Base-by-base conservation (phyloP, 2,797 vertebrate genomes). In the Etheostoma nigrum region DNA sequence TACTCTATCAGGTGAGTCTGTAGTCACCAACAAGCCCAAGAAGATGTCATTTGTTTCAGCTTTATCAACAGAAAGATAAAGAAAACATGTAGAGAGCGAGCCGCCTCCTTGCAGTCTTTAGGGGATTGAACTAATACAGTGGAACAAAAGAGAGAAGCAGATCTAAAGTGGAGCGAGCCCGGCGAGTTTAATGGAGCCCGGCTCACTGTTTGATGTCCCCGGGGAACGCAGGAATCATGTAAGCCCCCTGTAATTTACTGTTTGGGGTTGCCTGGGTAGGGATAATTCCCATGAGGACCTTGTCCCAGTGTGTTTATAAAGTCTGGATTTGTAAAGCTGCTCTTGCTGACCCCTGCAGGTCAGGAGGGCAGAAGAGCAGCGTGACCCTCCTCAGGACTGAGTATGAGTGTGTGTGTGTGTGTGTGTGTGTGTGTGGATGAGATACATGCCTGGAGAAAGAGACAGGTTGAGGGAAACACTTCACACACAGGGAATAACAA, bases 281-380 rank as follows among this genome's bases (percentile, higher is more conserved):
- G 76, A 81, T 92, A 83, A 93, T 92, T 93, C 91, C 92, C 91
- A 84, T 62, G 85, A 92, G 88, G 90, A 84, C 68, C 75, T 88
- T 83, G 67, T 82, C 74, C 69, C 66, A 21, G 81, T 83, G 85
- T 80, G 85, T 90, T 91, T 87, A 89, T 91, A 78, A 88, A 91
- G 90, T 91, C 77, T 0, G 89, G 86, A 91, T 92, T 93, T 90
- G 86, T 89, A 85, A 86, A 89, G 81, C 90, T 52, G 85, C 87
- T 92, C 87, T 90, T 70, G 81, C 92, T 91, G 91, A 92, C 90
- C 90, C 89, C 88, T 21, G 79, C 76, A 70, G 90, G 89, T 92
- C 89, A 74, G 0, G 15, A 76, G 89, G 87, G 79, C 81, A 86
- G 76, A 74, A 10, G 81, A 87, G 84, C 65, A 18, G 65, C 44